phyloP scores from a whole-genome alignment of 2,797 vertebrate species.

The Cryptoprocta ferox region DNA sequence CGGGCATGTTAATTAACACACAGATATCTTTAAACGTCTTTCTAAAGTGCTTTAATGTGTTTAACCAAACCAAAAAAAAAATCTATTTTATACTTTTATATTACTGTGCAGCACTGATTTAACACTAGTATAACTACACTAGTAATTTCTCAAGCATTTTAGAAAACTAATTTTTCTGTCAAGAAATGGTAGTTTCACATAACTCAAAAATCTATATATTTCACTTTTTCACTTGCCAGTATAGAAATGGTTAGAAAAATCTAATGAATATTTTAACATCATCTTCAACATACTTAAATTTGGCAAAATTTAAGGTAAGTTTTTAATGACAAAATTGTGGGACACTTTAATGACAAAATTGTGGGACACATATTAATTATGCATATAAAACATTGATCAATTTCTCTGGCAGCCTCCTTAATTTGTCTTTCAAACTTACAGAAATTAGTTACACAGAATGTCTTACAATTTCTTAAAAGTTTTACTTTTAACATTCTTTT shows the following conservation, averaged over 20 bases:
- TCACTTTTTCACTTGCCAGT: slow-evolving; percentile 11
- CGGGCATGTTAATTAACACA: neutral
- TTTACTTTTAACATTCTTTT: slow-evolving; percentile 20
- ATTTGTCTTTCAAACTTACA: neutral
- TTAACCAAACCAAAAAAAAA: neutral
- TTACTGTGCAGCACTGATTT: neutral
- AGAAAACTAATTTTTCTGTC: slow-evolving; percentile 52
- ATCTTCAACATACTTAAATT: slow-evolving; percentile 32
- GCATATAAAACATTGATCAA: neutral
- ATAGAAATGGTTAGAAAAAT: neutral
- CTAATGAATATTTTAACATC: slow-evolving; percentile 6
- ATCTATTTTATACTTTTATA: neutral
- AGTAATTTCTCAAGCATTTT: slow-evolving; percentile 44
- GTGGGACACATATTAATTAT: neutral
- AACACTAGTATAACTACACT: neutral
- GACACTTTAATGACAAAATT: neutral
- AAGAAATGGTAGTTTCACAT: neutral
- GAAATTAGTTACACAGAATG: neutral
- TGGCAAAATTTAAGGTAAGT: neutral
- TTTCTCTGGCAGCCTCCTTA: neutral
- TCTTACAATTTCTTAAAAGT: neutral
- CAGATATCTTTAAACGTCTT: neutral
- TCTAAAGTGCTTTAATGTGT: neutral
- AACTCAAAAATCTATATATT: neutral
- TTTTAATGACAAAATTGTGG: neutral